These are phyloP conservation scores for Tubulanus polymorphus DNA, from an alignment of 2,888 invertebrate genomes.

Conservation along the genomic window DNA sequence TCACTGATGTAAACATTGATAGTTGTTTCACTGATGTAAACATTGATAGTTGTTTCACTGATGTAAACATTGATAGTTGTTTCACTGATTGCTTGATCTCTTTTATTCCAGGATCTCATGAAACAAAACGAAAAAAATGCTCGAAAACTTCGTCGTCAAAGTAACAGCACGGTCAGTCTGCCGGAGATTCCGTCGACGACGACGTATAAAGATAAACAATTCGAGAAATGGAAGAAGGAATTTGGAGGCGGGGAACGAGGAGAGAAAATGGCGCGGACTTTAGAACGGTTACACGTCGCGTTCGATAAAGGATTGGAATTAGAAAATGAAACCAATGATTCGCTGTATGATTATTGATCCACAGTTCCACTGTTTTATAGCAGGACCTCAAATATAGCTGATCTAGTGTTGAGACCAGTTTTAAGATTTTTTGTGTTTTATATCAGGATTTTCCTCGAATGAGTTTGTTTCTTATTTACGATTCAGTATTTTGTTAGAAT, in stretches of 20 bases:
- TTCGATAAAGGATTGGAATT: conserved; percentile 34
- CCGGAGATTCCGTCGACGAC: no score
- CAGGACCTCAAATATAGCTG: no score
- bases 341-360: neutral
- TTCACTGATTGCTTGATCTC: neutral
- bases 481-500: no score
- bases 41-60: no score
- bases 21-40: no score
- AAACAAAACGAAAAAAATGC: neutral
- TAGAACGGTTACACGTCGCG: conserved; percentile 31
- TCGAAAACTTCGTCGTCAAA: neutral
- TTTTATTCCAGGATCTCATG: neutral
- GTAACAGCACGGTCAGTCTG: neutral
- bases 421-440: no score
- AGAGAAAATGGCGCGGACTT: conserved; percentile 34
- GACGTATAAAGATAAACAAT: neutral
- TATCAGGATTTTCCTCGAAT: no score
- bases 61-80: neutral
- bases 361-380: no score
- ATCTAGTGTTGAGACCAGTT: no score
- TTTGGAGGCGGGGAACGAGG: conserved; percentile 37
- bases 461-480: no score
- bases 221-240: conserved; percentile 26
- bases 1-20: no score
- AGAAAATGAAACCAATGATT: conserved; percentile 11